Evolutionary conservation across 2,888 invertebrate genomes (phyloP).

Genomic region (Nomada hirtipes): DNA sequence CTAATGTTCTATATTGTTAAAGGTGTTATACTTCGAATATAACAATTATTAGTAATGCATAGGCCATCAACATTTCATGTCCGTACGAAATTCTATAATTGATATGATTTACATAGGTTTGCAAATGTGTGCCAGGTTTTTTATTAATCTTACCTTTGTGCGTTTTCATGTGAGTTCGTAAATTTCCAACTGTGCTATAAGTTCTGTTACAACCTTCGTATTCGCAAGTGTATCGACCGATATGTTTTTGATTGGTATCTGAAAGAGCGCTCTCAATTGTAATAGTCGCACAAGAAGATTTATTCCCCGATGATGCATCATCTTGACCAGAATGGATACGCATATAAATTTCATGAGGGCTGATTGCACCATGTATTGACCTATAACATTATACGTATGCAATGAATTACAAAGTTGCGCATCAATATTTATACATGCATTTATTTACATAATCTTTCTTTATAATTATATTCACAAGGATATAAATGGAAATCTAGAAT

Average conservation of each 20-base stretch:
- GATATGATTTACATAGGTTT: neutral
- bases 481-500: neutral
- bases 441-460: neutral
- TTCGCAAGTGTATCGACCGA: constrained; percentile 93
- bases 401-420: neutral
- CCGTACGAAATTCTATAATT: neutral
- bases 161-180: constrained; percentile 97
- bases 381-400: constrained; percentile 81
- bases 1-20: neutral
- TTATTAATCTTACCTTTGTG: constrained; percentile 91
- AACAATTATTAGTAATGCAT: neutral
- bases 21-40: neutral
- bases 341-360: constrained; percentile 89
- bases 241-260: constrained; percentile 86
- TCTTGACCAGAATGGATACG: constrained; percentile 89
- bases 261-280: constrained; percentile 88
- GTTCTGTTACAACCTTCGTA: constrained; percentile 94
- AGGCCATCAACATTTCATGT: neutral
- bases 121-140: neutral
- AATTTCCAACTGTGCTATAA: constrained; percentile 97
- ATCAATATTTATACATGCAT: neutral
- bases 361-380: constrained; percentile 89
- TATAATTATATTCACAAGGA: neutral
- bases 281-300: constrained; percentile 89
- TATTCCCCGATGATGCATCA: constrained; percentile 87